A percentile compares a stretch with the other conserved stretches of the same genome.
These are phyloP conservation scores for Alligator sinensis DNA, from an alignment of 2,113 vertebrate species.

Conservation along the genomic window DNA sequence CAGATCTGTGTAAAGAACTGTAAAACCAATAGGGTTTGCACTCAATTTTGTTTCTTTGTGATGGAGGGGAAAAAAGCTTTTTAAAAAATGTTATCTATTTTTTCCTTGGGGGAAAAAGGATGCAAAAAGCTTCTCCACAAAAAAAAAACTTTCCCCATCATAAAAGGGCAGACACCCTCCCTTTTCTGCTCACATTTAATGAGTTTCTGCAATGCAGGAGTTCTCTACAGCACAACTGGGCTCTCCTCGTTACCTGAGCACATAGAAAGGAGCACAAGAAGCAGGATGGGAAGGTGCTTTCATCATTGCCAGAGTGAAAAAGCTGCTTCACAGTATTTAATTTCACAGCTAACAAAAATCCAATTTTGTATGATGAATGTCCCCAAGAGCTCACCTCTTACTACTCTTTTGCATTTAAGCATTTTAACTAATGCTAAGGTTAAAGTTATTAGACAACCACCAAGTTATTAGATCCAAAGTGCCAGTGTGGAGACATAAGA, in stretches of 20 bases:
- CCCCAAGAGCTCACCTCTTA: conserved; percentile 11
- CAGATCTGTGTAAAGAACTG: background rate
- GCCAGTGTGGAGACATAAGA: background rate
- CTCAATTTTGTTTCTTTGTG: background rate
- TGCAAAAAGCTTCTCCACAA: background rate
- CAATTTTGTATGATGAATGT: conserved; percentile 22
- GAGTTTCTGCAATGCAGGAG: background rate
- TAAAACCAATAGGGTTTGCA: background rate
- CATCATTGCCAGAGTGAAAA: conserved; percentile 26
- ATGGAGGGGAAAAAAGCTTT: background rate
- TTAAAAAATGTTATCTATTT: background rate
- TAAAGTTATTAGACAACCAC: conserved; percentile 33
- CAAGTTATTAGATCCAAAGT: background rate
- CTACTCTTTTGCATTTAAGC: background rate
- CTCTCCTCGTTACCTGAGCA: background rate
- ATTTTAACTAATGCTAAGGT: conserved; percentile 25
- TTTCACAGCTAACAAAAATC: conserved; percentile 45
- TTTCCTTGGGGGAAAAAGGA: background rate
- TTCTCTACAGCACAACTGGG: background rate
- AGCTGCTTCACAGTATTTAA: conserved; percentile 33
- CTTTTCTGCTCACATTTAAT: background rate
- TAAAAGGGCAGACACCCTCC: background rate
- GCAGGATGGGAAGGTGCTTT: background rate
- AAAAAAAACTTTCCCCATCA: background rate
- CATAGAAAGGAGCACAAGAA: background rate